Percentiles rank a stretch among this genome's conserved stretches.
These are phyloP conservation scores for Anguilla japonica DNA, from an alignment of 2,113 vertebrate genomes.

Conservation along the genomic window DNA sequence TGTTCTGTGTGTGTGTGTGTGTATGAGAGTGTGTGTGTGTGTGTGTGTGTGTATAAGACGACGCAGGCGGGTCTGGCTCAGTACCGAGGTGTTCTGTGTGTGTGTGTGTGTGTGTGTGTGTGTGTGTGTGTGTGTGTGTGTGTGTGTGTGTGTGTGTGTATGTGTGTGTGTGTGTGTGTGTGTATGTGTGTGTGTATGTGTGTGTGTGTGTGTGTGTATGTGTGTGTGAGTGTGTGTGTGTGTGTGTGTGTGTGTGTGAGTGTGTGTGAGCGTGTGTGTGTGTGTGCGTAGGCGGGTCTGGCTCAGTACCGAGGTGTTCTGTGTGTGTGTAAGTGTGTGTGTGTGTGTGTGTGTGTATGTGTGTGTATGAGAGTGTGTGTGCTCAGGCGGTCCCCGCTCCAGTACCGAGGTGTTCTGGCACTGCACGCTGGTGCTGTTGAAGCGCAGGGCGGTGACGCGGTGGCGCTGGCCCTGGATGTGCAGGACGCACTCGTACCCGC, in stretches of 20 bases:
- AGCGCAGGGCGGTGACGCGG: constrained; percentile 79
- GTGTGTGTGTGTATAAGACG: too few relatives aligned
- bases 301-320: constrained; percentile 78
- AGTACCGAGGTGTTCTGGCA: constrained; percentile 83
- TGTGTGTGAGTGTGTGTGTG: too few relatives aligned
- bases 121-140: not conserved
- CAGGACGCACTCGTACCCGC: constrained; percentile 80
- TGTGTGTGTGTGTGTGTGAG: too few relatives aligned
- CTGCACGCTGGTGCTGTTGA: constrained; percentile 85
- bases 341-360: not conserved
- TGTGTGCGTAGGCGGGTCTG: not conserved
- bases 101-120: not conserved
- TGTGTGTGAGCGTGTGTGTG: not conserved
- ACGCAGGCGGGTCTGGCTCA: too few relatives aligned
- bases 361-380: not conserved
- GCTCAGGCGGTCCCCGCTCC: not conserved
- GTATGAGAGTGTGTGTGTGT: too few relatives aligned
- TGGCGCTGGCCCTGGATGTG: constrained; percentile 72
- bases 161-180: not conserved
- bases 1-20: constrained; percentile 57
- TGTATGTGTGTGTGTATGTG: not conserved
- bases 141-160: not conserved
- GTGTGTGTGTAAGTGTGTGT: constrained; percentile 32
- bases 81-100: too few relatives aligned
- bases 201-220: not conserved